phyloP scores from a whole-genome alignment of 2,113 vertebrate genomes.

The Ailuropoda melanoleuca region DNA sequence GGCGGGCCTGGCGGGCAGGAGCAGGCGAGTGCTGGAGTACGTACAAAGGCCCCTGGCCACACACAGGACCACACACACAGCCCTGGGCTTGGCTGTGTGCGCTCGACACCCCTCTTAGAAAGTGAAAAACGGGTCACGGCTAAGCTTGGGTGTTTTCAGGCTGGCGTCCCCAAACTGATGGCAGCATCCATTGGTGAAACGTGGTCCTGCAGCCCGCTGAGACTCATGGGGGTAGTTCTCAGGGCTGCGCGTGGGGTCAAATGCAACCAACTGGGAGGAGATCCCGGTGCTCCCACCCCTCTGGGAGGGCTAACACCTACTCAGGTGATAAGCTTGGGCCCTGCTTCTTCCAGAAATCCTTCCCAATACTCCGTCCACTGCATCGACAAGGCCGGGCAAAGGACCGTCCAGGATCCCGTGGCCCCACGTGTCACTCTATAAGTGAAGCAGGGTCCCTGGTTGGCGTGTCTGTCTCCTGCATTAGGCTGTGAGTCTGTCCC shows the following conservation, averaged over 20 bases:
- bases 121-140: background rate
- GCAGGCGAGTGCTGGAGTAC: background rate
- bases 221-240: background rate
- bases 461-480: too few relatives aligned
- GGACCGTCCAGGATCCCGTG: background rate
- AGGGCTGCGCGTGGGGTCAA: background rate
- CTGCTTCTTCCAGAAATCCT: background rate
- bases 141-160: background rate
- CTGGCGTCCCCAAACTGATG: accelerated
- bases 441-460: background rate
- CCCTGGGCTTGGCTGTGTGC: background rate
- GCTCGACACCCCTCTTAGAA: background rate
- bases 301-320: background rate
- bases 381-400: background rate
- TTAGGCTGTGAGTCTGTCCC: accelerated
- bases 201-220: background rate
- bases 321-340: accelerated
- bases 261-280: too few relatives aligned
- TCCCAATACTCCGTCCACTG: accelerated
- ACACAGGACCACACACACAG: background rate
- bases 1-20: background rate
- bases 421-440: background rate
- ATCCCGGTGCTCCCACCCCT: too few relatives aligned
- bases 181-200: background rate
- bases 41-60: background rate